Evolutionary conservation across 2,888 invertebrate species (phyloP).

Genomic region (Bunonema sp.): DNA sequence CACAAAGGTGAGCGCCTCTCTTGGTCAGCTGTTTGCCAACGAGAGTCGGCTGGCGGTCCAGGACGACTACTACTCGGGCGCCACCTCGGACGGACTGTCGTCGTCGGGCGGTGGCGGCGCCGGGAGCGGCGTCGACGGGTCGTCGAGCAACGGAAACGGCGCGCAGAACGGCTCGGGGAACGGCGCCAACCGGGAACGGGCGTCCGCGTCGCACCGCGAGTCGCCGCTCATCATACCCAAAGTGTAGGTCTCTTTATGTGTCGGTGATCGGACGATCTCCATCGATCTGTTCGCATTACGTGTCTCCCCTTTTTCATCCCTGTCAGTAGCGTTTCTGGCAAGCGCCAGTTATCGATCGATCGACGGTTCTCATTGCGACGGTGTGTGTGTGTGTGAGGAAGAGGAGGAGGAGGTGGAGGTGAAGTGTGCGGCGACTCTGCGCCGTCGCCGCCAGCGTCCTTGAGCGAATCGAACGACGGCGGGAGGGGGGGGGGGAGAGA

Average conservation of each 20-base stretch:
- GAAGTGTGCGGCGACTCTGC: no score
- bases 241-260: slow-evolving; percentile 63
- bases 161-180: slow-evolving; percentile 4
- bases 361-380: no score
- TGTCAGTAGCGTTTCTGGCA: no score
- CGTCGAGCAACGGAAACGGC: neutral
- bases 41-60: slow-evolving; percentile 6
- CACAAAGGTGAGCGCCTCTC: neutral
- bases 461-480: no score
- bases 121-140: neutral
- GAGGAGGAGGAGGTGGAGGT: no score
- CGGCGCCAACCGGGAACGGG: slow-evolving; percentile 6
- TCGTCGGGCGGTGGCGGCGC: slow-evolving; percentile 1
- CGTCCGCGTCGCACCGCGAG: slow-evolving; percentile 20
- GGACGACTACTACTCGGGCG: neutral
- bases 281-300: no score
- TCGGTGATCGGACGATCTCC: neutral
- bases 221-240: slow-evolving; percentile 72
- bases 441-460: no score
- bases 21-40: slow-evolving; percentile 1
- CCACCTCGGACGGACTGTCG: slow-evolving; percentile 6
- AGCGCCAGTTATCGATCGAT: no score
- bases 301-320: no score
- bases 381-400: no score
- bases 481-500: no score